Evolutionary conservation across 2,888 invertebrate genomes (phyloP).

Genomic region (Tipula lateralis): DNA sequence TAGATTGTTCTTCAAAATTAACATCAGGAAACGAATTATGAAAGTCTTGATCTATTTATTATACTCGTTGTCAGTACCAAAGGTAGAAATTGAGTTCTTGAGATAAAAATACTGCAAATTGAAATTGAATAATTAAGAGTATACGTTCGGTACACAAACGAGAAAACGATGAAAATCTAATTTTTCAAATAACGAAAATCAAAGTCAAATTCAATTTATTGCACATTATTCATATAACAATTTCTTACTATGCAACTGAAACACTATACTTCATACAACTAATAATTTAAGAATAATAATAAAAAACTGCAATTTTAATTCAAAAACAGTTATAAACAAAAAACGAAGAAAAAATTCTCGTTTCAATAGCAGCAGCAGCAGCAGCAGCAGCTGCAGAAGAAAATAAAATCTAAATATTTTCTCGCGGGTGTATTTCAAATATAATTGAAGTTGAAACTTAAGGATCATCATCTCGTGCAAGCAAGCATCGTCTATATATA

Average conservation of each 20-base stretch:
- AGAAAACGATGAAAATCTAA: not conserved
- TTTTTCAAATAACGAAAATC: not conserved
- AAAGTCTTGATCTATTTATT: too few species aligned
- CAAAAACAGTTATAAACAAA: not conserved
- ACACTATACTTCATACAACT: not conserved
- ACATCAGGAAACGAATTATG: too few species aligned
- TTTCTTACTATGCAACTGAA: not conserved
- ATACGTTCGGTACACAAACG: too few species aligned
- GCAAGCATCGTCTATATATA: not conserved
- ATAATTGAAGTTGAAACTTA: not conserved
- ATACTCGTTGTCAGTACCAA: too few species aligned
- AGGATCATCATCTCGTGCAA: not conserved
- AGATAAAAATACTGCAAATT: too few species aligned
- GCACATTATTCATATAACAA: not conserved
- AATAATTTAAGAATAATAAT: not conserved
- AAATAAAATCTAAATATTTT: not conserved
- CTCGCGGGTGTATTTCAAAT: not conserved
- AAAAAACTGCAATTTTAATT: not conserved
- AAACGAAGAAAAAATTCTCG: too few species aligned
- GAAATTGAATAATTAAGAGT: too few species aligned
- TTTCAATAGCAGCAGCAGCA: not conserved
- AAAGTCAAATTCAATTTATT: not conserved
- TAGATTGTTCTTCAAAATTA: too few species aligned
- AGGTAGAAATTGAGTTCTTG: too few species aligned
- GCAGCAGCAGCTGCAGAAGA: not conserved